phyloP scores from a whole-genome alignment of 2,113 vertebrate genomes.

The Synodontis membranacea region DNA sequence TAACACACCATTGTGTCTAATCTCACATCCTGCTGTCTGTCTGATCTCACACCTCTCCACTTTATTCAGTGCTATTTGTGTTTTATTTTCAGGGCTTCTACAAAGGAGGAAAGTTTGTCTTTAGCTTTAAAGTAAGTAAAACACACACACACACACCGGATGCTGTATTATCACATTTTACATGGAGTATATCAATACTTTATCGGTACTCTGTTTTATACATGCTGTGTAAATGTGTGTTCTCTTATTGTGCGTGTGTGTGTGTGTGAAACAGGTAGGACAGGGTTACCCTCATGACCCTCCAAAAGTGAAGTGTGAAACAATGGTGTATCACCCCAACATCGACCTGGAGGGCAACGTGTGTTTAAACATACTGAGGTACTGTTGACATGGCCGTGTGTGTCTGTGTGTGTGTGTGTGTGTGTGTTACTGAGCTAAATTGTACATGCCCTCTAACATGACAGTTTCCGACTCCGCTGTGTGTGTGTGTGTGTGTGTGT shows the following conservation, averaged over 20 bases:
- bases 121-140: slow-evolving; percentile 92
- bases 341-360: slow-evolving; percentile 98
- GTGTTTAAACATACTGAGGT: slow-evolving; percentile 98
- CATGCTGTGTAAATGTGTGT: background rate
- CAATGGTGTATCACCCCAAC: slow-evolving; percentile 97
- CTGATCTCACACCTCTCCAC: background rate
- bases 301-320: slow-evolving; percentile 96
- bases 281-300: slow-evolving; percentile 97
- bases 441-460: background rate
- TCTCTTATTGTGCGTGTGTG: background rate
- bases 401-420: background rate
- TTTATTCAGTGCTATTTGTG: background rate
- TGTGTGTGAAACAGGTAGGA: slow-evolving; percentile 77
- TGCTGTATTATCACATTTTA: background rate
- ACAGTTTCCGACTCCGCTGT: background rate
- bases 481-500: background rate
- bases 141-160: background rate
- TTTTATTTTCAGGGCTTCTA: slow-evolving; percentile 82
- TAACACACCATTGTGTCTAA: too few species aligned
- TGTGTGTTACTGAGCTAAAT: background rate
- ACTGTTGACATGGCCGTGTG: slow-evolving; percentile 6
- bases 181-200: too few species aligned
- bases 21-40: background rate
- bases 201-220: background rate
- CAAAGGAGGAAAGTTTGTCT: slow-evolving; percentile 92